Conservation (phyloP, 2,888 invertebrate species). For the Lysandra bellargus region DNA sequence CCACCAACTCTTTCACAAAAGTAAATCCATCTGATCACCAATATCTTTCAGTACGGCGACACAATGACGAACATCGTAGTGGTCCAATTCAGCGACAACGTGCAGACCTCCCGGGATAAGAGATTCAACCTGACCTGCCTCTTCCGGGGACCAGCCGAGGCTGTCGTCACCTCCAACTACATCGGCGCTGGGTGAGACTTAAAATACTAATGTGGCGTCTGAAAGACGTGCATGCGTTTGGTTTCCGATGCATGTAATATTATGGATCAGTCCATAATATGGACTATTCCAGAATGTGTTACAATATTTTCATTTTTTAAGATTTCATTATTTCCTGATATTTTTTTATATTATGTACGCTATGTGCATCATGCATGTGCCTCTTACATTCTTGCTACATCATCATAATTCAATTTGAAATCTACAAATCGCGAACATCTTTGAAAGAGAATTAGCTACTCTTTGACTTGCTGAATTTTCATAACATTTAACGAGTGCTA, state of each 20-base stretch:
- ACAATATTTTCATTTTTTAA: not conserved
- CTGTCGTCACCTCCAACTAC: conserved; percentile 95
- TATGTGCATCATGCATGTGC: not conserved
- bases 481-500: not conserved
- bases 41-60: conserved; percentile 86
- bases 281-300: not conserved
- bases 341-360: not conserved
- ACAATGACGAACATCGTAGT: conserved; percentile 96
- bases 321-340: too few species aligned
- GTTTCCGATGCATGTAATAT: conserved; percentile 11
- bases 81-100: conserved; percentile 95
- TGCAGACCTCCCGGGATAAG: conserved; percentile 94
- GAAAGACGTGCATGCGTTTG: not conserved
- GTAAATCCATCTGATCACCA: not conserved
- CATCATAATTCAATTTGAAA: not conserved
- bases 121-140: conserved; percentile 95
- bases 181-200: conserved; percentile 91
- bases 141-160: conserved; percentile 94
- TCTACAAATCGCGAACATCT: not conserved
- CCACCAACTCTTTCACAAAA: too few species aligned
- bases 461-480: not conserved
- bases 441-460: not conserved
- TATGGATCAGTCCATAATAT: not conserved
- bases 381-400: not conserved
- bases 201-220: not conserved